Percentiles rank a stretch among this genome's conserved stretches.
phyloP scores from a whole-genome alignment of 2,113 vertebrate genomes.

The Lagopus leucura region DNA sequence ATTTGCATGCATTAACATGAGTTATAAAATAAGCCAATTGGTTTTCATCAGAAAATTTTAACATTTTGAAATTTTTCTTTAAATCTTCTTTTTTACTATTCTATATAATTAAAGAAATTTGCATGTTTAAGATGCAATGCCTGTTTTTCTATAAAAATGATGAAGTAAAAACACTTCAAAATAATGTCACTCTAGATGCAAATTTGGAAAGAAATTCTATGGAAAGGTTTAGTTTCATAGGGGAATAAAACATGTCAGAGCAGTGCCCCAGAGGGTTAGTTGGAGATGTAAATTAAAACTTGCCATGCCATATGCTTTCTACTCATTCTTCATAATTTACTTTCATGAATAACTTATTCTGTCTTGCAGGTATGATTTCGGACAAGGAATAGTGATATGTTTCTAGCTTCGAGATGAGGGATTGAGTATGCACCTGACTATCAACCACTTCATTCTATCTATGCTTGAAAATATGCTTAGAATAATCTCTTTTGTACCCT shows the following conservation, averaged over 20 bases:
- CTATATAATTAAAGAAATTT: constrained; percentile 9
- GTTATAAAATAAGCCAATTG: constrained; percentile 17
- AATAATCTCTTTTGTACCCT: not conserved
- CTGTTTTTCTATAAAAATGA: not conserved
- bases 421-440: not conserved
- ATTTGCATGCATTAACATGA: constrained; percentile 14
- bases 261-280: not conserved
- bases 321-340: constrained; percentile 1
- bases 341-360: constrained; percentile 8
- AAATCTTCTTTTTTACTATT: constrained; percentile 35
- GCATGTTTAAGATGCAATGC: constrained; percentile 18
- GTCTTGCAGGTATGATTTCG: not conserved
- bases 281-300: constrained; percentile 30
- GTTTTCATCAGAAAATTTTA: constrained; percentile 43
- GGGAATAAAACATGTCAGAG: not conserved
- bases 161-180: constrained; percentile 1
- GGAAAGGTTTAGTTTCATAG: not conserved
- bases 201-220: not conserved
- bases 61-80: constrained; percentile 49
- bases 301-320: not conserved
- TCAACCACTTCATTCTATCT: not conserved
- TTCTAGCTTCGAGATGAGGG: not conserved
- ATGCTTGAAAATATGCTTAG: not conserved
- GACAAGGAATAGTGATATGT: not conserved
- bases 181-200: not conserved